phyloP scores from a whole-genome alignment of 2,797 vertebrate genomes.

The Galagoides demidoff region DNA sequence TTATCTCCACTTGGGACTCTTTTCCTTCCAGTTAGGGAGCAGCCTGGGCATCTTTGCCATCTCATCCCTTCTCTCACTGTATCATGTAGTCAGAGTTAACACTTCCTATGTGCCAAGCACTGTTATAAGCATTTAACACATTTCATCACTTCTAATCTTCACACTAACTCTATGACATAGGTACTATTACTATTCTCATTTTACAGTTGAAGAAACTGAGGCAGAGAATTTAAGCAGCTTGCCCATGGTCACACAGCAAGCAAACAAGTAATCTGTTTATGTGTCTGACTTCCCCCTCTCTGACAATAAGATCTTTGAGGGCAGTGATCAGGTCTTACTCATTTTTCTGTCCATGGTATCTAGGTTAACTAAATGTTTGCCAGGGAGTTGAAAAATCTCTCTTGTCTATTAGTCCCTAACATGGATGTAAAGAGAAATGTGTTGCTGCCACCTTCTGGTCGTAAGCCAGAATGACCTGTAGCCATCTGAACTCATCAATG shows the following conservation, averaged over 20 bases:
- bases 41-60: background rate
- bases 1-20: background rate
- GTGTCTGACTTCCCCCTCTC: background rate
- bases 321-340: background rate
- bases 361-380: background rate
- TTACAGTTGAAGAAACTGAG: conserved; percentile 44
- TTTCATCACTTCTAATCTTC: background rate
- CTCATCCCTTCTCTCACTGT: background rate
- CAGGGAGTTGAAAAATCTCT: background rate
- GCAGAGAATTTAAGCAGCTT: conserved; percentile 15
- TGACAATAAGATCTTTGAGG: background rate
- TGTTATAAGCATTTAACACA: background rate
- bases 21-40: background rate
- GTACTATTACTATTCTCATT: background rate
- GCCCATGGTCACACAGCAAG: background rate
- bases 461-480: conserved; percentile 25
- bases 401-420: background rate
- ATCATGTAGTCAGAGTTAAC: background rate
- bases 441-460: conserved; percentile 77
- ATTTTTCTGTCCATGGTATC: background rate
- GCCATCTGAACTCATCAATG: background rate
- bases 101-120: background rate
- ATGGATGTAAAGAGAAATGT: conserved; percentile 1
- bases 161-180: background rate
- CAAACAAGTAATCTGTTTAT: background rate